A percentile compares a stretch with the other conserved stretches of the same genome.
phyloP scores from a whole-genome alignment of 2,888 invertebrate species.

The Sussaba pulchella region DNA sequence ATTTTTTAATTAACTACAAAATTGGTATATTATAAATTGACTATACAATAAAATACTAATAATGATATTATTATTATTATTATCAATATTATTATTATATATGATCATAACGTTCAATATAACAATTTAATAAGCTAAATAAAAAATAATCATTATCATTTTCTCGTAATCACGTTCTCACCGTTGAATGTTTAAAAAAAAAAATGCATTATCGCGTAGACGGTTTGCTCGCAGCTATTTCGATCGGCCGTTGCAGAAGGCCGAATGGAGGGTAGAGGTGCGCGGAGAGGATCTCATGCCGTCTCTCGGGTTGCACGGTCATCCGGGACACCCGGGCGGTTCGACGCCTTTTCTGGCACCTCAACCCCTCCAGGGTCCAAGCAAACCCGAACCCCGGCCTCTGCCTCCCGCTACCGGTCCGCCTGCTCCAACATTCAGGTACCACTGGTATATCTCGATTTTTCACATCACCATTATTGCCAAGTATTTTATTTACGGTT shows the following conservation, averaged over 20 bases:
- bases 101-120: too few relatives aligned
- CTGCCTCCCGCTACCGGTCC: slow-evolving; percentile 86
- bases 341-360: slow-evolving; percentile 85
- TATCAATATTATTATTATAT: too few relatives aligned
- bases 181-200: slow-evolving; percentile 51
- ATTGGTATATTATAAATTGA: too few relatives aligned
- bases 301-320: slow-evolving; percentile 80
- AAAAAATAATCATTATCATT: too few relatives aligned
- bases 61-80: too few relatives aligned
- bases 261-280: slow-evolving; percentile 84
- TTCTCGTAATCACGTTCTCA: background rate
- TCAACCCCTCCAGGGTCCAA: slow-evolving; percentile 83
- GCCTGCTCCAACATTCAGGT: slow-evolving; percentile 90
- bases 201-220: slow-evolving; percentile 72
- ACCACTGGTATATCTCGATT: slow-evolving; percentile 86
- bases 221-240: slow-evolving; percentile 82
- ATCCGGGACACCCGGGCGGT: slow-evolving; percentile 83
- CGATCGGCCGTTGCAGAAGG: slow-evolving; percentile 84
- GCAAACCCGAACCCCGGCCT: slow-evolving; percentile 85
- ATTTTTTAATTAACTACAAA: too few relatives aligned
- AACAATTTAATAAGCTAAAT: too few relatives aligned
- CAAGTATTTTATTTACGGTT: slow-evolving; percentile 62
- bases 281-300: slow-evolving; percentile 83
- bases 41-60: too few relatives aligned
- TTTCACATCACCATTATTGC: slow-evolving; percentile 69